phyloP scores from a whole-genome alignment of 2,888 invertebrate genomes.

The Sialis lutaria region DNA sequence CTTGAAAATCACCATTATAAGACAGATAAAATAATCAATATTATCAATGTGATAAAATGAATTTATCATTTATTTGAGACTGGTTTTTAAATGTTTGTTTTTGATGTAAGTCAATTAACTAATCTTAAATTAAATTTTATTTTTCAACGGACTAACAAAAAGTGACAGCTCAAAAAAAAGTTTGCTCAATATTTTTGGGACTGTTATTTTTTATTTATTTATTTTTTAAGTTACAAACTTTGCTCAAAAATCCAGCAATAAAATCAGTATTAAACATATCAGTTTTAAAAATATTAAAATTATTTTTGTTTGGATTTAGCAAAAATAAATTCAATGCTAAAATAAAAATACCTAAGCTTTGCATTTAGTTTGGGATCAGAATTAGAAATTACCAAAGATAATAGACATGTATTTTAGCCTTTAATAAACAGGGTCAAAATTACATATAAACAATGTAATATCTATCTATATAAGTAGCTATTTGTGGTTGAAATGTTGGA shows the following conservation, averaged over 20 bases:
- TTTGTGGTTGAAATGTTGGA: neutral
- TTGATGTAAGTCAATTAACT: no score
- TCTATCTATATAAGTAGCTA: constrained; percentile 6
- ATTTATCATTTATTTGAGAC: no score
- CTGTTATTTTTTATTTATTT: neutral
- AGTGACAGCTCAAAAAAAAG: no score
- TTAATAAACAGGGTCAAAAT: constrained; percentile 28
- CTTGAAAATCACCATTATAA: no score
- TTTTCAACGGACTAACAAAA: no score
- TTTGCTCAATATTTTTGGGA: no score
- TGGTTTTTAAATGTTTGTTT: no score
- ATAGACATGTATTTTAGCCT: constrained; percentile 19
- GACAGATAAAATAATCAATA: no score
- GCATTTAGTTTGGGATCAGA: constrained; percentile 5
- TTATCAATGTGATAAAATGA: no score
- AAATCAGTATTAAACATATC: neutral
- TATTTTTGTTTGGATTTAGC: no score
- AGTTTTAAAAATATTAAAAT: neutral
- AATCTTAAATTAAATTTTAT: no score
- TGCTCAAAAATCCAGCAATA: neutral
- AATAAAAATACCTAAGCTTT: neutral
- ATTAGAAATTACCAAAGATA: constrained; percentile 6
- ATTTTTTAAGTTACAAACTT: neutral
- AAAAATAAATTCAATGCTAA: neutral
- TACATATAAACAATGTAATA: constrained; percentile 14